These are phyloP conservation scores for Cyclura pinguis DNA, from an alignment of 2,797 vertebrate species.

Conservation along the genomic window DNA sequence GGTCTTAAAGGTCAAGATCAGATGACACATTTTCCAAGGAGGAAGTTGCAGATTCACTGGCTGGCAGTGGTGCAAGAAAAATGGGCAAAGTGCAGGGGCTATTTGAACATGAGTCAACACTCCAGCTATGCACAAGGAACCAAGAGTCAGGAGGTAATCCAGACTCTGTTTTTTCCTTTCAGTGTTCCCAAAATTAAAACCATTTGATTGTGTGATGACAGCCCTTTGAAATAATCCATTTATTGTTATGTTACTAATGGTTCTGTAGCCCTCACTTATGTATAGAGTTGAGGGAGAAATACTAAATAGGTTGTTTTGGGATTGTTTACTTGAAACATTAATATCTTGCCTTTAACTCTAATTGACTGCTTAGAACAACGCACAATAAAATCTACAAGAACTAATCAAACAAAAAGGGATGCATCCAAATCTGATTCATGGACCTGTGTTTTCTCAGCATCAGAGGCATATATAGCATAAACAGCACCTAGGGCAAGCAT, in stretches of 20 bases:
- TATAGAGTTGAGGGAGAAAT: neutral
- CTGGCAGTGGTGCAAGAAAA: neutral
- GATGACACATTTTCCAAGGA: slow-evolving; percentile 35
- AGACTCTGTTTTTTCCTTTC: neutral
- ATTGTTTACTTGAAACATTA: neutral
- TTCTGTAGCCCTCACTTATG: neutral
- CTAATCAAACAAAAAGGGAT: neutral
- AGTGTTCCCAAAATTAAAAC: neutral
- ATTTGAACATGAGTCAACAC: slow-evolving; percentile 17
- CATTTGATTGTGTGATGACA: neutral
- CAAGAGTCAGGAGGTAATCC: slow-evolving; percentile 12
- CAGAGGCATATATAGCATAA: too few relatives aligned
- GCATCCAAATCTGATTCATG: neutral
- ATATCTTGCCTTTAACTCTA: neutral
- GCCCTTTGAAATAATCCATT: neutral
- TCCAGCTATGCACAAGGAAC: neutral
- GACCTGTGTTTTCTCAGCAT: neutral
- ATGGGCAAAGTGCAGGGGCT: slow-evolving; percentile 21
- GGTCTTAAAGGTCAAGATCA: slow-evolving; percentile 22
- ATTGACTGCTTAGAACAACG: neutral
- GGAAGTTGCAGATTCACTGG: slow-evolving; percentile 12
- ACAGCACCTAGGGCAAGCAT: too few relatives aligned
- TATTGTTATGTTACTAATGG: neutral
- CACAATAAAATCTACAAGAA: neutral
- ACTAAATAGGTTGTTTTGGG: neutral